Evolutionary conservation across 2,888 invertebrate species (phyloP).

Genomic region (Heliconius ismenius): DNA sequence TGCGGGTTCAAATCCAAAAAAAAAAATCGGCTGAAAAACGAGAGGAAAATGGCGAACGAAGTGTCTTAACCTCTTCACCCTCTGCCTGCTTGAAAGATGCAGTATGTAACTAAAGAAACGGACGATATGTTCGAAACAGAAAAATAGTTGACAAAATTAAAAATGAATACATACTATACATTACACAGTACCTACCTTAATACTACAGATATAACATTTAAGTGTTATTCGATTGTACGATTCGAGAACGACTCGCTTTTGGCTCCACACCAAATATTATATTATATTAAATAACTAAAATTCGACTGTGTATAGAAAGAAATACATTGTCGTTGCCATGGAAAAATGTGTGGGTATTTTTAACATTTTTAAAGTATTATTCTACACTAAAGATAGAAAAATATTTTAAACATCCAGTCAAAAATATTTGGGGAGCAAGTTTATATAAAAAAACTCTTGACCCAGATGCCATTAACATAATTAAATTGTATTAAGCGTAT

Average conservation of each 20-base stretch:
- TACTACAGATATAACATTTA: conserved; percentile 11
- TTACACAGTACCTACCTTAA: conserved; percentile 4
- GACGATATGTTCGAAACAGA: neutral
- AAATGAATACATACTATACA: neutral
- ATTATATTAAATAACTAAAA: conserved; percentile 31
- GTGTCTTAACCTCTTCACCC: neutral
- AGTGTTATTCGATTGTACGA: conserved; percentile 37
- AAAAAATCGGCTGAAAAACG: no score
- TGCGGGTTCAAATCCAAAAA: no score
- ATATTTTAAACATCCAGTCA: neutral
- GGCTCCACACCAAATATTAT: conserved; percentile 32
- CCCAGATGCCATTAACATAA: no score
- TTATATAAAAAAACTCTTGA: no score
- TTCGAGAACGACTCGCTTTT: conserved; percentile 17
- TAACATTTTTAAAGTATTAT: conserved; percentile 5
- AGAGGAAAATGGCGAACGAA: no score
- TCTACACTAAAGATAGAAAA: neutral
- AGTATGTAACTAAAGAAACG: no score
- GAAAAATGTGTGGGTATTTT: neutral
- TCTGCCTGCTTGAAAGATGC: neutral
- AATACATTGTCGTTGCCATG: neutral
- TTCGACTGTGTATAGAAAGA: conserved; percentile 5
- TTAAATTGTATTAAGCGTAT: no score
- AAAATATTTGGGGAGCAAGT: neutral
- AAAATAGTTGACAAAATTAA: neutral